Conservation (phyloP, 2,113 vertebrate species). For the Myrmophylax atrothorax region DNA sequence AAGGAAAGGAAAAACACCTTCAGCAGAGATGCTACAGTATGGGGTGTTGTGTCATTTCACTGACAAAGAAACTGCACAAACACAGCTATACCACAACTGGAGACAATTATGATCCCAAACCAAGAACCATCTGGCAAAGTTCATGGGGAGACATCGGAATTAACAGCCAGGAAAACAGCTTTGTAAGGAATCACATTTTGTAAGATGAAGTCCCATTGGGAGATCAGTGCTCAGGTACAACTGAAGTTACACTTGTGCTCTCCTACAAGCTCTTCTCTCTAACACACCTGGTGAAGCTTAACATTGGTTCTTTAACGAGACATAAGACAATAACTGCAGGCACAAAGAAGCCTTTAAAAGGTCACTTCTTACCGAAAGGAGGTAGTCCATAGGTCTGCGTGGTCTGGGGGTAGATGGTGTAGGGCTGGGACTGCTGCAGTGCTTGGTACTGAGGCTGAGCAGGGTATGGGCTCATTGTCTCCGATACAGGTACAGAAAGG, state of each 20-base stretch:
- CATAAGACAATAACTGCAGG: neutral
- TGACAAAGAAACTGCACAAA: neutral
- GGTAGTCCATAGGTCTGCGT: constrained; percentile 95
- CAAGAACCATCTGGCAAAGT: neutral
- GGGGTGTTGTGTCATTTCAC: neutral
- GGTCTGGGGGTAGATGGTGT: constrained; percentile 90
- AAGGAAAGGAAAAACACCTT: neutral
- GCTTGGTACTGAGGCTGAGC: constrained; percentile 86
- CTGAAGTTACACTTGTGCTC: neutral
- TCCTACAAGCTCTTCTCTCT: neutral
- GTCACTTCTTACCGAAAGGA: constrained; percentile 88
- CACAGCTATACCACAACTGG: neutral
- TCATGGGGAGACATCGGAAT: neutral
- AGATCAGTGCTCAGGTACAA: neutral
- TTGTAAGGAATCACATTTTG: neutral
- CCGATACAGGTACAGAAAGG: constrained; percentile 80
- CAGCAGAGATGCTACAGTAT: neutral
- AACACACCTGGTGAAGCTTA: neutral
- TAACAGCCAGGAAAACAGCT: neutral
- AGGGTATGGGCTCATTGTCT: constrained; percentile 86
- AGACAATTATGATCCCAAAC: neutral
- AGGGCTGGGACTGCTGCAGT: constrained; percentile 87
- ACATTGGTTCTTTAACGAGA: neutral
- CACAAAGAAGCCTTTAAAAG: neutral
- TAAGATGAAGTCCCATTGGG: neutral